phyloP scores from a whole-genome alignment of 2,888 invertebrate genomes.

The Molanna angustata region DNA sequence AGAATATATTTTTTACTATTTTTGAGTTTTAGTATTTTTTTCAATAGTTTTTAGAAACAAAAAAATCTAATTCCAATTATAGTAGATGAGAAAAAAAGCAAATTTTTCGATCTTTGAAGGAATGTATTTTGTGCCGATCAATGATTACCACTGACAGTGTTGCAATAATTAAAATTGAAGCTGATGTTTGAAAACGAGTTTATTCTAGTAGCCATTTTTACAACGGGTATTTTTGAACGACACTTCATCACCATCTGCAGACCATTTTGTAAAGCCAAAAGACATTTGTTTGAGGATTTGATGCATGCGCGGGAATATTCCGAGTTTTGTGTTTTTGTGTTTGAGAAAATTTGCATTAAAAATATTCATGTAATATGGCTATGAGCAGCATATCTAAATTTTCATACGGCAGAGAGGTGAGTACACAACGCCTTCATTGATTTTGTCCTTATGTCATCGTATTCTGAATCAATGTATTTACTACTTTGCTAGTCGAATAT shows the following conservation, averaged over 20 bases:
- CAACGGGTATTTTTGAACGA: conserved; percentile 19
- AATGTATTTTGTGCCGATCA: too few relatives aligned
- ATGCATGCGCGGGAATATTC: conserved; percentile 26
- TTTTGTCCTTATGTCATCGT: conserved; percentile 23
- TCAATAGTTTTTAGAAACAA: too few relatives aligned
- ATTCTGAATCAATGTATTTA: conserved; percentile 12
- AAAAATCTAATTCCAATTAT: too few relatives aligned
- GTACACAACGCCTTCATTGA: conserved; percentile 16
- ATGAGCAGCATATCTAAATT: conserved; percentile 24
- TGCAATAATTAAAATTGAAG: conserved; percentile 3
- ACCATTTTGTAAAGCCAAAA: conserved; percentile 27
- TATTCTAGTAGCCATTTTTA: conserved; percentile 18
- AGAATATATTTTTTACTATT: too few relatives aligned
- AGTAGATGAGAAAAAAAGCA: too few relatives aligned
- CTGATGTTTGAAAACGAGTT: background rate
- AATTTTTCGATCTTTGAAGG: too few relatives aligned
- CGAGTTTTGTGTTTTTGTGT: conserved; percentile 11
- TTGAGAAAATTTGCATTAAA: conserved; percentile 1
- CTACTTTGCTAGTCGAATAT: too few relatives aligned
- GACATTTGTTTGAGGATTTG: conserved; percentile 20
- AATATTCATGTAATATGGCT: conserved; percentile 18
- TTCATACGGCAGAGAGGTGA: conserved; percentile 22
- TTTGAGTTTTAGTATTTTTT: too few relatives aligned
- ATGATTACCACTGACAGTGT: too few relatives aligned
- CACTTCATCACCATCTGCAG: conserved; percentile 27